Evolutionary conservation across 2,797 vertebrate genomes (phyloP).

Genomic region (Gobionotothen gibberifrons): DNA sequence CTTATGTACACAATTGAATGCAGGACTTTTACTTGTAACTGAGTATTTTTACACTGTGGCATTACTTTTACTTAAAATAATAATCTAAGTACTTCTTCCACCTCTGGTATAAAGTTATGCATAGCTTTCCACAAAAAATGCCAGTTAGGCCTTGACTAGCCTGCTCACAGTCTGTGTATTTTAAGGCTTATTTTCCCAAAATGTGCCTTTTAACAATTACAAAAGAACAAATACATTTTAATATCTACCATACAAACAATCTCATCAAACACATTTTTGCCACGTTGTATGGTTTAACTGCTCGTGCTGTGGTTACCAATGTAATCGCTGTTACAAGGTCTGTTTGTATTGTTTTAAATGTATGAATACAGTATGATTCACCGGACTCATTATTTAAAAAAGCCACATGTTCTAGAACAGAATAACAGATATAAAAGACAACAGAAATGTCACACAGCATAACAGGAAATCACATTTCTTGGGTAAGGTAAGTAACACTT

Average conservation of each 20-base stretch:
- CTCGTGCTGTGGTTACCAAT: not conserved
- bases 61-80: too few relatives aligned
- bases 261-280: not conserved
- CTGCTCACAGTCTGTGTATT: not conserved
- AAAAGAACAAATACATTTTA: not conserved
- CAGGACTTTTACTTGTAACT: too few relatives aligned
- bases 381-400: slow-evolving; percentile 12
- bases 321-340: not conserved
- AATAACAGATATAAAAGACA: slow-evolving; percentile 5
- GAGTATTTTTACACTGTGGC: too few relatives aligned
- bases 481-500: slow-evolving; percentile 15
- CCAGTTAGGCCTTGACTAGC: not conserved
- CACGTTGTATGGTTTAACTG: not conserved
- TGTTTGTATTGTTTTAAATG: not conserved
- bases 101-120: too few relatives aligned
- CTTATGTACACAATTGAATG: too few relatives aligned
- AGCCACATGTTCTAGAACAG: slow-evolving; percentile 18
- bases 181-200: not conserved
- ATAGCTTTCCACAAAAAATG: not conserved
- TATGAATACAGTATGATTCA: not conserved
- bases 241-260: too few relatives aligned
- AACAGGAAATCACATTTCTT: not conserved
- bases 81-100: too few relatives aligned
- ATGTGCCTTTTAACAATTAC: not conserved
- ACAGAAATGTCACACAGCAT: slow-evolving; percentile 6